These are phyloP conservation scores for Chloromyia formosa DNA, from an alignment of 2,888 invertebrate species.

Conservation along the genomic window DNA sequence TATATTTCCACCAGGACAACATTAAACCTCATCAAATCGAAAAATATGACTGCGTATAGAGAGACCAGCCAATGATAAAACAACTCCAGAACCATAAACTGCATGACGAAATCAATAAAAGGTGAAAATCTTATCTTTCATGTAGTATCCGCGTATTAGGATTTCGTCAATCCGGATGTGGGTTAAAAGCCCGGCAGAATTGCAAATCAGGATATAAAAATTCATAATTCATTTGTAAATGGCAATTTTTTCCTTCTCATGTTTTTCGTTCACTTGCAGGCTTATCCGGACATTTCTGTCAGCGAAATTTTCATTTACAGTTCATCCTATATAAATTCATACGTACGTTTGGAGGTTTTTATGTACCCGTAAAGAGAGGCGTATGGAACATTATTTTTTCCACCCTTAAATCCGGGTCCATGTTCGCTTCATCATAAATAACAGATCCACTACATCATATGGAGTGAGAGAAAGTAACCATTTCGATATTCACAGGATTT, in stretches of 20 bases:
- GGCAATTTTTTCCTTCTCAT: conserved; percentile 20
- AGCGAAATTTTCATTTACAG: conserved; percentile 40
- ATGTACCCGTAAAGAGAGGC: neutral
- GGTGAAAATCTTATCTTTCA: neutral
- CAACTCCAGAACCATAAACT: too few relatives aligned
- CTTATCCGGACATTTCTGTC: conserved; percentile 34
- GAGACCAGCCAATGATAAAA: too few relatives aligned
- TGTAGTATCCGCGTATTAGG: conserved; percentile 8
- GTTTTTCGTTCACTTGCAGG: conserved; percentile 3
- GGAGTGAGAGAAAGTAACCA: neutral
- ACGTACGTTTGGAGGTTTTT: too few relatives aligned
- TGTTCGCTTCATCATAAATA: conserved; percentile 25
- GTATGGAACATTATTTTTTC: neutral
- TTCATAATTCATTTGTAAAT: conserved; percentile 40
- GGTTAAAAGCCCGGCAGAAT: neutral
- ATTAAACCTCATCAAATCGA: neutral
- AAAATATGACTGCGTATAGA: too few relatives aligned
- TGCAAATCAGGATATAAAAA: conserved; percentile 37
- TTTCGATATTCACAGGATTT: conserved; percentile 37
- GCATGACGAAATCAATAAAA: too few relatives aligned
- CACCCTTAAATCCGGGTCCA: neutral
- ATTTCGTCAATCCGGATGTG: conserved; percentile 23
- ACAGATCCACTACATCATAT: conserved; percentile 28
- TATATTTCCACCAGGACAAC: neutral
- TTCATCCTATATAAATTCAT: conserved; percentile 9